A percentile compares a stretch with the other conserved stretches of the same genome.
phyloP scores from a whole-genome alignment of 1,140 invertebrate species.

The Neodiprion fabricii region DNA sequence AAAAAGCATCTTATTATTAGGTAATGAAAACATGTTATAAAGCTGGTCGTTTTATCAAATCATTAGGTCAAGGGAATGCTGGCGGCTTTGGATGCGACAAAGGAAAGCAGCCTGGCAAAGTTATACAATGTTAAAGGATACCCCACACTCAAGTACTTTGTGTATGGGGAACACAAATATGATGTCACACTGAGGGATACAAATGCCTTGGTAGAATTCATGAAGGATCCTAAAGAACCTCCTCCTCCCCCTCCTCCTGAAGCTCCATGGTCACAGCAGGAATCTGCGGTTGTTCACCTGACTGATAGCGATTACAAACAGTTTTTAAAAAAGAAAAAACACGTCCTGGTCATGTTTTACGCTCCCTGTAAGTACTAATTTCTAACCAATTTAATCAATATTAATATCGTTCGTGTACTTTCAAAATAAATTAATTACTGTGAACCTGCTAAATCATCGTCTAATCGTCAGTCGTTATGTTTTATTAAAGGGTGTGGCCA shows the following conservation, averaged over 20 bases:
- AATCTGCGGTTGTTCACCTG: constrained; percentile 77
- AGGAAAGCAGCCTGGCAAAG: constrained; percentile 71
- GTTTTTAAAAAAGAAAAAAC: constrained; percentile 75
- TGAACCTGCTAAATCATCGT: not conserved
- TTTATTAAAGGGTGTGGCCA: constrained; percentile 83
- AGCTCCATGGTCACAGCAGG: constrained; percentile 76
- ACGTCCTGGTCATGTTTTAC: constrained; percentile 90
- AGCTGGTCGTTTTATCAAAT: not conserved
- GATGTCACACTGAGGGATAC: constrained; percentile 79
- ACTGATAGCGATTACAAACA: constrained; percentile 74
- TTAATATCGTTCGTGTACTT: not conserved
- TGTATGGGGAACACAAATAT: constrained; percentile 77
- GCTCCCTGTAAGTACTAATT: constrained; percentile 78
- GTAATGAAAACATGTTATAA: no score
- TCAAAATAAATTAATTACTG: not conserved
- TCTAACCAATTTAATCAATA: constrained; percentile 6
- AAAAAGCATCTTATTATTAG: no score
- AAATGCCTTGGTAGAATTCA: constrained; percentile 80
- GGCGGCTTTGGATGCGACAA: constrained; percentile 85
- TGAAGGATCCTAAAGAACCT: constrained; percentile 82
- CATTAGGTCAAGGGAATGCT: constrained; percentile 72
- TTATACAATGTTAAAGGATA: constrained; percentile 81
- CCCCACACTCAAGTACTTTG: constrained; percentile 84
- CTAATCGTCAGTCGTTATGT: constrained; percentile 13
- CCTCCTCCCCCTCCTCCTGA: constrained; percentile 83